Base-by-base conservation (phyloP, 2,888 invertebrate genomes). In the Bembecia ichneumoniformis region DNA sequence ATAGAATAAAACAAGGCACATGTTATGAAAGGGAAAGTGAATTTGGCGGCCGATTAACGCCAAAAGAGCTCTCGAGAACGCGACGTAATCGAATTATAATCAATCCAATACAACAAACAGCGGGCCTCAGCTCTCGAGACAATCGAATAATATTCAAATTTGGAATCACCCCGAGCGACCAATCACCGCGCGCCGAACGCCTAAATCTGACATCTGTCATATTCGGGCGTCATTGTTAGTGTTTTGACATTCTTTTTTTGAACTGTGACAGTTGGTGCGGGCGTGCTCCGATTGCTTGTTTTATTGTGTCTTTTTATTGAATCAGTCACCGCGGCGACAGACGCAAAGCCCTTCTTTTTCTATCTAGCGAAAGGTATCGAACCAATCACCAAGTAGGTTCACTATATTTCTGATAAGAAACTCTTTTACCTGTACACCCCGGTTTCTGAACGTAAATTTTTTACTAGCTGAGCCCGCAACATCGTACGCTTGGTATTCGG, bases 131-230 rank as follows among this genome's bases (percentile, higher is more conserved):
- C 11, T n/a, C 55, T 58, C 58, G 55, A 56, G 55, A 60, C 66
- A 63, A 71, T 66, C 57, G 62, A 68, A 70, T 68, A 58, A 68
- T 62, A 71, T 73, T 74, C 63, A 69, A 76, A 76, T 66, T 63
- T 61, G n/a, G 15, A 35, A 63, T 65, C 56, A 57, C 50, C 56
- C 52, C 55, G 59, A 51, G 58, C 58, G 53, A 58, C 74, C 74
- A 74, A 71, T 74, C 66, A 62, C 59, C 53, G 58, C 57, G 60
- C 64, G 58, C 54, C 48, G 51, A 55, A 58, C 63, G 66, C 63
- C 59, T 70, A 74, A 74, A 78, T 75, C 77, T 82, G 82, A 82
- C 83, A 84, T 79, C 77, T 84, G 83, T 82, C 83, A 80, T 69
- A 71, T 74, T 73, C 67, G 67, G 63, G 69, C 71, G 74, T 59